Evolutionary conservation across 2,888 invertebrate genomes (phyloP).

Genomic region (Ferrisia virgata): DNA sequence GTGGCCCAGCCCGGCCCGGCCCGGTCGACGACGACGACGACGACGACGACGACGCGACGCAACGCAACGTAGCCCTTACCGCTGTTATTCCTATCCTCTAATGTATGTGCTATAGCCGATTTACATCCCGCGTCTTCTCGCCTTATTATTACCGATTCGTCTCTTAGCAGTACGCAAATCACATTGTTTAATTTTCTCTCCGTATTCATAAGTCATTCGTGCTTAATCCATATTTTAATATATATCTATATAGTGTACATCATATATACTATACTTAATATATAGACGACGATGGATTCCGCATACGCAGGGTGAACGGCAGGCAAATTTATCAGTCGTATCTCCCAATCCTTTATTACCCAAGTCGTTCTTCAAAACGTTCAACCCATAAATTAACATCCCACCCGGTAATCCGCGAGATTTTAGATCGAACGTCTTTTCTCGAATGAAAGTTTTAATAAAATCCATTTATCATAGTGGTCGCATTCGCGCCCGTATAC

Average conservation of each 20-base stretch:
- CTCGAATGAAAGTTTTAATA: conserved; percentile 41
- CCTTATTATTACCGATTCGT: conserved; percentile 34
- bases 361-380: conserved; percentile 43
- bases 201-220: conserved; percentile 44
- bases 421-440: conserved; percentile 39
- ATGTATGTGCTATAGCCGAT: too few relatives aligned
- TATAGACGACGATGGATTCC: conserved; percentile 33
- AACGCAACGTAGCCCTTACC: neutral
- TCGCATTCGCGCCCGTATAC: neutral
- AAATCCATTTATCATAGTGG: conserved; percentile 43
- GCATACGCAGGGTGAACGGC: neutral
- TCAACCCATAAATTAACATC: conserved; percentile 42
- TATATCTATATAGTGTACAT: too few relatives aligned
- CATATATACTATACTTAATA: neutral
- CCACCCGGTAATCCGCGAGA: conserved; percentile 40
- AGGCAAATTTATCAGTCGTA: conserved; percentile 40
- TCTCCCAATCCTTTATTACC: conserved; percentile 41
- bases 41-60: too few relatives aligned
- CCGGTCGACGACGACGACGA: too few relatives aligned
- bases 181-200: conserved; percentile 44
- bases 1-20: too few relatives aligned
- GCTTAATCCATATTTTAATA: conserved; percentile 46
- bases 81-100: neutral
- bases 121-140: conserved; percentile 12
- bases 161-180: conserved; percentile 37